Percentiles rank a stretch among this genome's conserved stretches.
These are phyloP conservation scores for Tetramorium bicarinatum DNA, from an alignment of 2,888 invertebrate genomes.

Conservation along the genomic window DNA sequence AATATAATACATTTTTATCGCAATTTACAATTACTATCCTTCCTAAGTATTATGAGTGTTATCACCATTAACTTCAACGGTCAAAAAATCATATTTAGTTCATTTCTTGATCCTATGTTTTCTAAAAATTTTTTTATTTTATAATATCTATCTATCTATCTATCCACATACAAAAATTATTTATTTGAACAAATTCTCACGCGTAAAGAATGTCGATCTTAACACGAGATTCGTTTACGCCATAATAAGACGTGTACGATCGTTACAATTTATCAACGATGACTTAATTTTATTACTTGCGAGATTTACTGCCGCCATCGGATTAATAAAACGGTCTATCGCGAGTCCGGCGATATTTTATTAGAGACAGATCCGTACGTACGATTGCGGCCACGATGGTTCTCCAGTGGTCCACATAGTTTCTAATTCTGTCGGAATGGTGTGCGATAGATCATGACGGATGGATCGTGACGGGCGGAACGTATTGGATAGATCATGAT, in stretches of 20 bases:
- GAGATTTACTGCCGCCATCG: constrained; percentile 66
- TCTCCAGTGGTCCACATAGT: constrained; percentile 59
- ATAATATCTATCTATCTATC: background rate
- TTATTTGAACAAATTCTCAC: background rate
- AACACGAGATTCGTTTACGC: constrained; percentile 42
- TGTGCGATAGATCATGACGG: constrained; percentile 72
- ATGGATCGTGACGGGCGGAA: constrained; percentile 70
- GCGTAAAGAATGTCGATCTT: constrained; percentile 56
- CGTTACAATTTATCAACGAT: constrained; percentile 69
- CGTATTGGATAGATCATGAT: constrained; percentile 74
- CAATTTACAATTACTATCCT: background rate
- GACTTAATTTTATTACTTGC: constrained; percentile 69
- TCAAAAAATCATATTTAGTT: background rate
- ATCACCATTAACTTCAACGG: background rate
- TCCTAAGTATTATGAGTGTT: background rate
- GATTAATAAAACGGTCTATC: constrained; percentile 69
- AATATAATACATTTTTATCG: background rate
- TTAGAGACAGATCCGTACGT: constrained; percentile 67
- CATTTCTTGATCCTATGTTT: background rate
- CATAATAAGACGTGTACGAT: constrained; percentile 57
- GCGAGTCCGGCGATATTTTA: constrained; percentile 69
- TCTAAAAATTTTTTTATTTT: background rate
- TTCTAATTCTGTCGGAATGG: constrained; percentile 73
- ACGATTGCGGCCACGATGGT: constrained; percentile 35
- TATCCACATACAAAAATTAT: background rate